Conservation (phyloP, 2,888 invertebrate genomes). For the Nesidiocoris tenuis region DNA sequence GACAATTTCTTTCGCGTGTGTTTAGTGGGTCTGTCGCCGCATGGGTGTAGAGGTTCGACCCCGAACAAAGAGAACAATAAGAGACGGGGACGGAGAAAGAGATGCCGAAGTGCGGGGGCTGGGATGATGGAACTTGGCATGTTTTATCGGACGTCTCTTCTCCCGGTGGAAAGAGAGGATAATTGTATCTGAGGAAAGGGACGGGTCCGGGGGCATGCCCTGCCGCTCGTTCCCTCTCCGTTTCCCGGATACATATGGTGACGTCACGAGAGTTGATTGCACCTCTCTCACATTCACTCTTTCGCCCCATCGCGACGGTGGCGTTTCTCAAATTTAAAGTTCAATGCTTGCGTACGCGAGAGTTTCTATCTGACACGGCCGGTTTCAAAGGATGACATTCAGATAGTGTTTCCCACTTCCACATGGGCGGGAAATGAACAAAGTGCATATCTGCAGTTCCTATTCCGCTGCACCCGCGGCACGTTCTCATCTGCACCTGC, state of each 20-base stretch:
- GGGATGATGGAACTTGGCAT: slow-evolving; percentile 12
- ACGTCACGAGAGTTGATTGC: slow-evolving; percentile 4
- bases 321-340: slow-evolving; percentile 35
- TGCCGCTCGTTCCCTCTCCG: slow-evolving; percentile 2
- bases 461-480: slow-evolving; percentile 9
- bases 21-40: slow-evolving; percentile 18
- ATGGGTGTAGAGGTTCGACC: neutral
- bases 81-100: slow-evolving; percentile 11
- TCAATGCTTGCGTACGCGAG: slow-evolving; percentile 3
- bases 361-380: slow-evolving; percentile 12
- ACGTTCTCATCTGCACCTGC: neutral
- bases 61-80: slow-evolving; percentile 15
- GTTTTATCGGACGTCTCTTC: slow-evolving; percentile 24
- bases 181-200: slow-evolving; percentile 26
- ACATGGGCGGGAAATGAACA: slow-evolving; percentile 36
- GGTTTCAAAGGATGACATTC: slow-evolving; percentile 32
- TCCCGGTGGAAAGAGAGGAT: slow-evolving; percentile 10
- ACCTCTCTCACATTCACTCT: neutral
- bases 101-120: neutral
- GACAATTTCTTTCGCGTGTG: slow-evolving; percentile 33
- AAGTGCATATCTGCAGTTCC: slow-evolving; percentile 36
- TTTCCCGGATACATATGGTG: slow-evolving; percentile 32
- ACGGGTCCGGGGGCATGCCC: neutral
- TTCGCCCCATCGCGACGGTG: neutral
- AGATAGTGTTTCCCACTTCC: slow-evolving; percentile 22